These are phyloP conservation scores for Cynoglossus semilaevis DNA, from an alignment of 2,113 vertebrate genomes.

Conservation along the genomic window DNA sequence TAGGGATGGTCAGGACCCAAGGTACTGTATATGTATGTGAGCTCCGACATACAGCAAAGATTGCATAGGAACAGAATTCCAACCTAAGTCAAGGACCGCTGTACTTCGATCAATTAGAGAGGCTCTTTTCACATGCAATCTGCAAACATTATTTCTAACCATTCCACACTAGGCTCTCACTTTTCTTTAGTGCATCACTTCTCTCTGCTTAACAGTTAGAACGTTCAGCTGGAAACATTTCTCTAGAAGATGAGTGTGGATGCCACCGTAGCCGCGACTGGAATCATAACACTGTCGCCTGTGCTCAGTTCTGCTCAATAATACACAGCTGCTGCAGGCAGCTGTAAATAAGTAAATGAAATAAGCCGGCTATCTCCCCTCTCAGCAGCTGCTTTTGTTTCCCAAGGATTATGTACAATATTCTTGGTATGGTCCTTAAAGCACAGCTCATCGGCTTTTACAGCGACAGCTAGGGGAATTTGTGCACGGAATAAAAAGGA, in stretches of 20 bases:
- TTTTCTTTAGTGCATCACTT: not conserved
- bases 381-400: not conserved
- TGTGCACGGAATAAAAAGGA: not conserved
- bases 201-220: slow-evolving; percentile 4
- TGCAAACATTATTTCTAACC: too few species aligned
- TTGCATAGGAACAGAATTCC: too few species aligned
- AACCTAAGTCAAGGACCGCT: too few species aligned
- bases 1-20: too few species aligned
- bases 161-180: too few species aligned
- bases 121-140: too few species aligned
- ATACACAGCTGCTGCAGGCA: slow-evolving; percentile 31
- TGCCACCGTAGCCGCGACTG: slow-evolving; percentile 6
- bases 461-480: not conserved
- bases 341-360: slow-evolving; percentile 21
- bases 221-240: slow-evolving; percentile 13
- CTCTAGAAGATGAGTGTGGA: slow-evolving; percentile 5
- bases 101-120: too few species aligned
- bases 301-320: slow-evolving; percentile 12
- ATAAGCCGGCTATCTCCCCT: not conserved
- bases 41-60: too few species aligned
- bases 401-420: not conserved
- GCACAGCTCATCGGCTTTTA: not conserved
- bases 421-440: not conserved
- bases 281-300: slow-evolving; percentile 16
- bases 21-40: too few species aligned